These are phyloP conservation scores for Cinara cedri DNA, from an alignment of 2,888 invertebrate genomes.

Conservation along the genomic window DNA sequence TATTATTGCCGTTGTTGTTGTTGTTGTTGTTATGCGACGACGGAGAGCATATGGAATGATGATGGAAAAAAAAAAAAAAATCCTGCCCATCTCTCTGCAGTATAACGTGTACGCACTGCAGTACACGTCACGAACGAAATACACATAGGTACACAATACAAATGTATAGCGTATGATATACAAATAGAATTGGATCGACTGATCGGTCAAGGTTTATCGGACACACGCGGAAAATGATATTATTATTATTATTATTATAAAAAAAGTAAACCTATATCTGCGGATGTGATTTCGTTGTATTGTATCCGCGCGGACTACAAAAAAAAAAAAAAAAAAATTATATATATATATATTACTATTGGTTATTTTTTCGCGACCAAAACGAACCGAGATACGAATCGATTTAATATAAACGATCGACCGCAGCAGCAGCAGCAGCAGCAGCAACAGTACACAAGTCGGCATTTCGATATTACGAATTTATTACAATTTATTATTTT, in stretches of 20 bases:
- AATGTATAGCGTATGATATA: too few species aligned
- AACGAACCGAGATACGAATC: slow-evolving; percentile 7
- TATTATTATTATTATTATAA: too few species aligned
- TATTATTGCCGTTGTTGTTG: too few species aligned
- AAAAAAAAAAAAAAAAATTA: not conserved
- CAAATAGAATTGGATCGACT: slow-evolving; percentile 16
- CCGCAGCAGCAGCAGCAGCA: not conserved
- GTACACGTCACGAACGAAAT: slow-evolving; percentile 23
- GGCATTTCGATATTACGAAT: not conserved
- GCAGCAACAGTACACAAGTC: not conserved
- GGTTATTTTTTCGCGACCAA: not conserved
- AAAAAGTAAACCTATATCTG: not conserved
- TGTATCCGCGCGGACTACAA: too few species aligned
- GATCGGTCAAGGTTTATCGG: slow-evolving; percentile 40
- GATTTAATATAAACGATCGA: not conserved
- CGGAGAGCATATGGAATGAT: slow-evolving; percentile 6
- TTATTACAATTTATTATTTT: slow-evolving; percentile 12
- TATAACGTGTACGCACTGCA: not conserved
- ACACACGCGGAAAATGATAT: not conserved
- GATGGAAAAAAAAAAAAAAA: slow-evolving; percentile 19
- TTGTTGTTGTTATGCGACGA: too few species aligned
- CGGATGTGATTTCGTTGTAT: not conserved
- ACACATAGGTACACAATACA: too few species aligned
- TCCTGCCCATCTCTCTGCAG: not conserved
- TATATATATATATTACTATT: not conserved